Base-by-base conservation (phyloP, 2,113 vertebrate species). In the Amazona vittata region DNA sequence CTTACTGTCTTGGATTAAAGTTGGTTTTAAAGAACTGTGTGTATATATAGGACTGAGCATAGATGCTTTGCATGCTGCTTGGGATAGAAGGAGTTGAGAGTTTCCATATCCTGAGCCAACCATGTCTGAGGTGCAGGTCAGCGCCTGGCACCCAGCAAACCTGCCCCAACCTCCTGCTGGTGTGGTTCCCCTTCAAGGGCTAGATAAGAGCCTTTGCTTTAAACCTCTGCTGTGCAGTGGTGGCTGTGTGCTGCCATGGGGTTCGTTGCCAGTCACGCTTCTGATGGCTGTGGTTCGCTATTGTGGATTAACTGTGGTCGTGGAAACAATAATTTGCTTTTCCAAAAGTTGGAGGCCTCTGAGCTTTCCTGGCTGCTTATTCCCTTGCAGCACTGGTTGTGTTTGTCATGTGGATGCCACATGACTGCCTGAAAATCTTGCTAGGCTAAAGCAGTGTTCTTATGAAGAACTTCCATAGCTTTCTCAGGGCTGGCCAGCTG, bases 191-290 rank as follows among this genome's bases (percentile, higher is more conserved):
- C 59, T 77, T 60, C 59, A 53, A 92, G 94, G 37, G 55, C 69
- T 50, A 86, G 93, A 96, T 95, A 95, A 89, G 86, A 44, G 2
- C 12, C 35, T 94, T 96, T 94, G 83, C 83, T 94, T 67, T 68
- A 37, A 92, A 78, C 12, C 93, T 88, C 88, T 5, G 80, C 50
- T 0, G 14, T 39, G 80, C 57, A 59, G 33, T 24, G 57, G 57
- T 73, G 86, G 43, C 60, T 49, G 37, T 17, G 70, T 31, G 10
- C 80, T 46, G 73, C 21, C 86, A 3, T 7, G 71, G 83, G 89
- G 37, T 91, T 92, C 89, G 70, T 29, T 62, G 76, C 55, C 77
- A 52, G 53, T 63, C 91, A 81, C 91, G 83, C 87, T 89, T 10
- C 90, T 50, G 33, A 15, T 0, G 5, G 3, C 80, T 77, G 2